Evolutionary conservation across 2,888 invertebrate species (phyloP), one percentile per base, ranked within the genome.

Genomic region (Temnothorax rugatulus): DNA sequence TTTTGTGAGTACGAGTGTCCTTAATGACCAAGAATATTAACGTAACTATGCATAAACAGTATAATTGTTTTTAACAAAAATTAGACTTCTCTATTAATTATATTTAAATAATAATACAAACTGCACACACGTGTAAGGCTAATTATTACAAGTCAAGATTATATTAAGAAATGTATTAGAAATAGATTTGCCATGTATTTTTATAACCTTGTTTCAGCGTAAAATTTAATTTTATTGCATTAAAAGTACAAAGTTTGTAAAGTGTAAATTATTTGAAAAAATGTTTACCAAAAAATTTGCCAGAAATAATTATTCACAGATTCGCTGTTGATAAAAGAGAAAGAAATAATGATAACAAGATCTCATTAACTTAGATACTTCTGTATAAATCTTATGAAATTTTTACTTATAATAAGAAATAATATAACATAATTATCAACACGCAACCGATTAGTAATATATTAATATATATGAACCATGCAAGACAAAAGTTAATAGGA

Each of bases 11-110:
- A 41, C 29, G 47, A 81, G 69, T 64, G 66, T 38, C 29, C 79
- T 68, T 85, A 88, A 88, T 71, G 88, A 83, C 85, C 38, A 57
- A 74, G 64, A 66, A 82, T 77, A 89, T 81, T 79, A 73, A 34
- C 54, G 15, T 47, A 8, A 38, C 13, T 52, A 59, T 25, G 4
- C 41, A 38, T 41, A 18, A 59, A 75, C 13, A 25, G 4, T 34
- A 47, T 34, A 57, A 25, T 29, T 13, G 15, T 52, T 47, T 8
- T 52, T 52, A 57, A 41, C 1, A 52, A 74, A 9, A 54, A 41
- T 54, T 54, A 68, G 2, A 41, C 4, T 21, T 44, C n/a, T 69
- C 29, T 44, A 9, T 54, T 64, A 25, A 75, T 38, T 21, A 54
- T 2, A 68, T 25, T 38, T 13, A 59, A 59, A 59, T 74, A n/a